Base-by-base conservation (phyloP, 2,797 vertebrate species). In the Girardinus metallicus region DNA sequence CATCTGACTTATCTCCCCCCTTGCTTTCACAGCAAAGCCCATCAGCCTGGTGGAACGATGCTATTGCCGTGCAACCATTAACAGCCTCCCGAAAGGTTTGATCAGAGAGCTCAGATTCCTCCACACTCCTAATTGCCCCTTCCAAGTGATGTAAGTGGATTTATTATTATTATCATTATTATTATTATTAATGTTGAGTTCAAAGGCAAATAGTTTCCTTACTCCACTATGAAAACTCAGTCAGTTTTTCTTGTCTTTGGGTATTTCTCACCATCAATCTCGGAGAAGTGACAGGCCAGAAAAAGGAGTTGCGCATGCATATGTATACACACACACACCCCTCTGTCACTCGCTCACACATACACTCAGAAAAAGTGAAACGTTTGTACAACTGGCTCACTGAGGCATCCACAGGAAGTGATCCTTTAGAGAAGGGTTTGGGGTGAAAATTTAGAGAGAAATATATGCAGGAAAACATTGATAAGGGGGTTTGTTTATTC, bases 231-330 rank as follows among this genome's bases (percentile, higher is more conserved):
- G 72, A 83, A 80, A 85, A 83, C 3, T 36, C 74, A 75, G 84
- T 88, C 87, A 87, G 85, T 88, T 90, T 92, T 90, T 83, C 87
- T 86, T 76, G 83, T 88, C 66, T 82, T 85, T 73, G 74, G 90
- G 92, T 91, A 95, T 94, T 95, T 95, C 94, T 94, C 94, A 95
- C 94, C 95, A 96, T 96, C 96, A 96, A 96, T 96, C 96, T 95
- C 89, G 0, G 34, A 78, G 82, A 88, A 83, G 86, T 92, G 95
- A 95, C 95, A 93, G 92, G 88, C 76, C 64, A 87, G 86, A 95
- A 92, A 96, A 96, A 95, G 78, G 94, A 92, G 78, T 81, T 81
- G 80, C 76, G 84, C 88, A 87, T 85, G 91, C 86, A 87, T 91
- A 84, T 92, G 81, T 83, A 82, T 80, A 75, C 60, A 34, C 82